These are phyloP conservation scores for Manis pentadactyla DNA, from an alignment of 2,797 vertebrate species.

Conservation along the genomic window DNA sequence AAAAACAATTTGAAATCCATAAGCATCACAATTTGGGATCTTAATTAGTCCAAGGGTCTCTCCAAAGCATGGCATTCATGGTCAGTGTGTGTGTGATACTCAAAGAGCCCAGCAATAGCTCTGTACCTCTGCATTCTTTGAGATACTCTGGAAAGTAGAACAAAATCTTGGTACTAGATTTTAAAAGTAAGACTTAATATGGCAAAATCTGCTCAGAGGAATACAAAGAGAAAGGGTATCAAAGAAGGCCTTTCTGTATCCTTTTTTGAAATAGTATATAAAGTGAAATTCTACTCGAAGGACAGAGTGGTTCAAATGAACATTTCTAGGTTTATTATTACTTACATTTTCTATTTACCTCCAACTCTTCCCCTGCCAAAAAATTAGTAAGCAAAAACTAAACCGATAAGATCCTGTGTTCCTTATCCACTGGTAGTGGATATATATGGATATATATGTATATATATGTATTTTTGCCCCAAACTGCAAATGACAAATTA, in stretches of 20 bases:
- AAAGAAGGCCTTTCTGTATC: not conserved
- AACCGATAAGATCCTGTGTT: not conserved
- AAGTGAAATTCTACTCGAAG: not conserved
- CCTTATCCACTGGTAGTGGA: not conserved
- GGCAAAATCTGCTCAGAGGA: not conserved
- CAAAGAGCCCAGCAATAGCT: not conserved
- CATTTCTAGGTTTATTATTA: not conserved
- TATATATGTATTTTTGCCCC: not conserved
- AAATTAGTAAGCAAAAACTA: not conserved
- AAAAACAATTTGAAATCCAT: not conserved
- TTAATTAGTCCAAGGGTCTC: not conserved
- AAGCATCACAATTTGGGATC: not conserved
- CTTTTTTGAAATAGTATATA: not conserved
- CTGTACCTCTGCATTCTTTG: not conserved
- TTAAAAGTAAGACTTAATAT: constrained; percentile 7
- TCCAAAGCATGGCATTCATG: not conserved
- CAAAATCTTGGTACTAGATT: not conserved
- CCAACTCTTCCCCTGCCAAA: not conserved
- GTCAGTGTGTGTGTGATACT: not conserved
- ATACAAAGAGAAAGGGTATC: not conserved
- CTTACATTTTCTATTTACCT: not conserved
- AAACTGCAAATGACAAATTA: not conserved
- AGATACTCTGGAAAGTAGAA: not conserved
- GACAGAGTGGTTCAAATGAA: not conserved
- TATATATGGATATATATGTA: not conserved